These are phyloP conservation scores for Corythucha ciliata DNA, from an alignment of 2,888 invertebrate species.

Conservation along the genomic window DNA sequence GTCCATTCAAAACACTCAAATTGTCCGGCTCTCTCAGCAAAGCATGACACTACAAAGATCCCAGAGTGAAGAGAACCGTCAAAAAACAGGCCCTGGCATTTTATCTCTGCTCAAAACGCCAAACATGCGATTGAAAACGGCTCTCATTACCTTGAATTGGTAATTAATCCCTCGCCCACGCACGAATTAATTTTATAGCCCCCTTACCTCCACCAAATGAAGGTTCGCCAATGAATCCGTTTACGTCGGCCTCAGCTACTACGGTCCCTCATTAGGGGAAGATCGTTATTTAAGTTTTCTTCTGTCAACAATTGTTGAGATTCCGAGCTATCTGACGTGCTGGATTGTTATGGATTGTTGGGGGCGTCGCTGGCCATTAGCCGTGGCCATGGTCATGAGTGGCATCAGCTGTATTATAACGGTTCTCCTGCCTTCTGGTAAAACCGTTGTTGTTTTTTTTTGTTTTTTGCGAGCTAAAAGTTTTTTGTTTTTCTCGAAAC, in stretches of 20 bases:
- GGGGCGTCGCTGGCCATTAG: conserved; percentile 81
- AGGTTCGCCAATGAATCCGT: conserved; percentile 86
- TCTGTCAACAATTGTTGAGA: conserved; percentile 75
- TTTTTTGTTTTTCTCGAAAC: conserved; percentile 15
- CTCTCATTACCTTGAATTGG: conserved; percentile 78
- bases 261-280: conserved; percentile 77
- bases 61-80: conserved; percentile 47
- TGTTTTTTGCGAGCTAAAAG: background rate
- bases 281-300: conserved; percentile 85
- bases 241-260: conserved; percentile 83
- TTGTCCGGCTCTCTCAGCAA: conserved; percentile 43
- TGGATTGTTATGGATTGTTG: conserved; percentile 84
- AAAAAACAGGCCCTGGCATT: conserved; percentile 47
- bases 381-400: conserved; percentile 72
- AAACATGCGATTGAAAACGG: conserved; percentile 80
- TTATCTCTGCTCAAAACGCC: conserved; percentile 66
- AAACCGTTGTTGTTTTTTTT: conserved; percentile 1
- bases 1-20: background rate
- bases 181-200: no score
- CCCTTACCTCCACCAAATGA: background rate
- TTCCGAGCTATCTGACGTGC: conserved; percentile 78
- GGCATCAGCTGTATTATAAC: conserved; percentile 78
- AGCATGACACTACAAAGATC: conserved; percentile 56
- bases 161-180: conserved; percentile 36
- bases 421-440: conserved; percentile 70